phyloP scores from a whole-genome alignment of 2,797 vertebrate species.

The Heteromormyrus szaboi region DNA sequence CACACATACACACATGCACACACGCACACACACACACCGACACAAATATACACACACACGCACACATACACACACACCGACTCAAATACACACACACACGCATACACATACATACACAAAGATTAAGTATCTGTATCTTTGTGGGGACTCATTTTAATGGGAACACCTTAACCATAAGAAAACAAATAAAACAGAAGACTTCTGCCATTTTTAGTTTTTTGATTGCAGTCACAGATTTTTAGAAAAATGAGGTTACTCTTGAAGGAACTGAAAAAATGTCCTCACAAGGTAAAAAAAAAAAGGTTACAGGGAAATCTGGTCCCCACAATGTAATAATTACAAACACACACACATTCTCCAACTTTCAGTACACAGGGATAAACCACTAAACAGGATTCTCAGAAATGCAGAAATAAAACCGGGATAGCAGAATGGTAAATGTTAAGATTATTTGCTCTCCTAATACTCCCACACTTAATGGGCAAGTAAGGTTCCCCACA shows the following conservation, averaged over 20 bases:
- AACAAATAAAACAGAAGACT: not conserved
- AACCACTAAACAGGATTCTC: slow-evolving; percentile 69
- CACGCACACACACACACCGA: not conserved
- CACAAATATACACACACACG: not conserved
- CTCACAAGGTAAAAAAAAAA: not conserved
- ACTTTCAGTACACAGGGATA: slow-evolving; percentile 60
- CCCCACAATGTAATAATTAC: not conserved
- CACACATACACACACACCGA: not conserved
- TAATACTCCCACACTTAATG: slow-evolving; percentile 66
- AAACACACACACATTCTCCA: not conserved
- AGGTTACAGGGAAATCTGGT: not conserved
- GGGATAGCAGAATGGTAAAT: slow-evolving; percentile 65
- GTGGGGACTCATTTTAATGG: not conserved
- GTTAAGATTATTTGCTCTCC: slow-evolving; percentile 62
- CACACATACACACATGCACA: too few species aligned
- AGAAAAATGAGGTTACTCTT: not conserved
- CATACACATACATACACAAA: not conserved
- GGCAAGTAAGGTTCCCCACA: slow-evolving; percentile 54
- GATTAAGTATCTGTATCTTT: not conserved
- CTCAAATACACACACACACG: not conserved
- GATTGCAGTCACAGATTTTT: not conserved
- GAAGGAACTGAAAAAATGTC: not conserved
- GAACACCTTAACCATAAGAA: not conserved
- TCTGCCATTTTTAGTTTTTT: not conserved
- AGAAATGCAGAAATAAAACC: slow-evolving; percentile 41